Evolutionary conservation across 2,797 vertebrate species (phyloP).

Genomic region (Lepus townsendii): DNA sequence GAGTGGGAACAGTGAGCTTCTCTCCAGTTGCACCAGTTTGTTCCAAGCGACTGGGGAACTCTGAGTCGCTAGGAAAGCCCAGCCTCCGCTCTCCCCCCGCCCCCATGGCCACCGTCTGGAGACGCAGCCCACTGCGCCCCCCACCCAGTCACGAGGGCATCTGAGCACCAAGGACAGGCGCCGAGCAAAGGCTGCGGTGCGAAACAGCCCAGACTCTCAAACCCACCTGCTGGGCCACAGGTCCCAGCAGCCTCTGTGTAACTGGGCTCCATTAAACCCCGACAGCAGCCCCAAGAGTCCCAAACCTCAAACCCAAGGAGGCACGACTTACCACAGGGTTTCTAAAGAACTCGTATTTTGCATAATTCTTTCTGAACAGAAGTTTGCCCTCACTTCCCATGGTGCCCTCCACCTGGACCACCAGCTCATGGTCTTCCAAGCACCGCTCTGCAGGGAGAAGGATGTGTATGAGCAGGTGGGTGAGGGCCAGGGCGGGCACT

Average conservation of each 20-base stretch:
- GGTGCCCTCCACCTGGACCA: constrained; percentile 95
- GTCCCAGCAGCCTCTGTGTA: too few relatives aligned
- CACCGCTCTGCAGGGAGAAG: constrained; percentile 92
- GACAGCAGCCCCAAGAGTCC: background rate
- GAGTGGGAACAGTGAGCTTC: background rate
- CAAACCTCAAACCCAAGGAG: background rate
- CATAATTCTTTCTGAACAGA: constrained; percentile 99
- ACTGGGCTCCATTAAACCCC: background rate
- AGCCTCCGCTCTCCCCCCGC: background rate
- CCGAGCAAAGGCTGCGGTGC: background rate
- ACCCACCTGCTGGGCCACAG: accelerated
- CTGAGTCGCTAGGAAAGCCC: background rate
- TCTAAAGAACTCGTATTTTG: constrained; percentile 99
- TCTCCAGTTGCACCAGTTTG: background rate
- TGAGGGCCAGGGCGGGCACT: too few relatives aligned
- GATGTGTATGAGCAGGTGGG: background rate
- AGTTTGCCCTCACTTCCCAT: constrained; percentile 97
- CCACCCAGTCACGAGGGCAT: constrained; percentile 31
- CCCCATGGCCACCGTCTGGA: accelerated
- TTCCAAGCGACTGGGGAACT: constrained; percentile 51
- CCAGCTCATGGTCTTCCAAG: constrained; percentile 97
- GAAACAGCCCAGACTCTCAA: background rate
- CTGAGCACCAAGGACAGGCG: background rate
- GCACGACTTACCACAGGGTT: constrained; percentile 93
- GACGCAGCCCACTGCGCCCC: background rate